Conservation (phyloP, 2,113 vertebrate species). For the Prolemur simus region DNA sequence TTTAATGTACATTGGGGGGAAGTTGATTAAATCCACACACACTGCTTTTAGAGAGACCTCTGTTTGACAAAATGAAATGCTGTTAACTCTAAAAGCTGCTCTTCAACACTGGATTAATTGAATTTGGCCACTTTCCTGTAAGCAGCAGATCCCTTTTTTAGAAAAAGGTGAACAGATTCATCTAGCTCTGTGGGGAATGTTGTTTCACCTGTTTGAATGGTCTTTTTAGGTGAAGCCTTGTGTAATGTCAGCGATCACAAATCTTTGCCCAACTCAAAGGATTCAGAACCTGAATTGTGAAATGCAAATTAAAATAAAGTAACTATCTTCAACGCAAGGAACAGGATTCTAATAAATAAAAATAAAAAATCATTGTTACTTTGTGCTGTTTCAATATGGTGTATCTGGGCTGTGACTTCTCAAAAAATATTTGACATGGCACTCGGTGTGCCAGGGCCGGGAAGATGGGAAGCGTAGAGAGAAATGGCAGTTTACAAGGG, state of each 20-base stretch:
- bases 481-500: not conserved
- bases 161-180: not conserved
- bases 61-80: not conserved
- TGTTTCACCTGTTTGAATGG: not conserved
- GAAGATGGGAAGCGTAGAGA: not conserved
- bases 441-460: not conserved
- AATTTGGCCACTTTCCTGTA: not conserved
- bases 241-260: fast-evolving
- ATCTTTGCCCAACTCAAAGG: not conserved
- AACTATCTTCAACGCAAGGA: not conserved
- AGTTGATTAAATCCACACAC: not conserved
- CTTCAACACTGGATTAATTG: not conserved
- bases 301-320: not conserved
- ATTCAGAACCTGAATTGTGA: not conserved
- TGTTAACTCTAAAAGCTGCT: not conserved
- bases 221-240: not conserved
- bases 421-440: not conserved
- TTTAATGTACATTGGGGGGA: not conserved
- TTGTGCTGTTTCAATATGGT: not conserved
- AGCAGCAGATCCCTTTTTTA: not conserved
- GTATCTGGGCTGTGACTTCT: not conserved
- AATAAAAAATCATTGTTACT: not conserved
- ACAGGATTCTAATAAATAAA: not conserved
- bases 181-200: not conserved
- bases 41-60: not conserved